Conservation (phyloP, 2,888 invertebrate genomes). For the Chironomus tentans region DNA sequence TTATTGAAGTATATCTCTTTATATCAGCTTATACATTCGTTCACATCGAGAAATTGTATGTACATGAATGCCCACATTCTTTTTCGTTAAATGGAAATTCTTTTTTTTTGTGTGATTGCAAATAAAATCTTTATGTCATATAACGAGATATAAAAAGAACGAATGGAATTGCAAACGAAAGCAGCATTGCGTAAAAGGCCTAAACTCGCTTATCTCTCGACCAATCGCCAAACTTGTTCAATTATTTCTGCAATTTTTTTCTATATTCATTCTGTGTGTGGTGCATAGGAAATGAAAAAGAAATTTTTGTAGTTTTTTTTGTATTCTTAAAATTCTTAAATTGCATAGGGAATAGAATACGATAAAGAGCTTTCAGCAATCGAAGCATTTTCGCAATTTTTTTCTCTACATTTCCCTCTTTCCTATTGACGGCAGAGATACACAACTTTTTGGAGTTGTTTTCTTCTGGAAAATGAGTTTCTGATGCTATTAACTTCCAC, state of each 20-base stretch:
- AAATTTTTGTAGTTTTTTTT: neutral
- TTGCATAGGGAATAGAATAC: neutral
- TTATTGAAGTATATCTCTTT: neutral
- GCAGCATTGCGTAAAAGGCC: slow-evolving; percentile 10
- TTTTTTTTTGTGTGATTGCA: neutral
- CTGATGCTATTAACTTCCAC: too few species aligned
- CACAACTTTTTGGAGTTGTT: too few species aligned
- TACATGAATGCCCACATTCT: neutral
- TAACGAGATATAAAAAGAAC: neutral
- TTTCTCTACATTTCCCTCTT: neutral
- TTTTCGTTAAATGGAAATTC: neutral
- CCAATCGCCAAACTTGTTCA: slow-evolving; percentile 20
- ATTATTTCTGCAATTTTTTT: slow-evolving; percentile 9
- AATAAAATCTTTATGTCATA: neutral
- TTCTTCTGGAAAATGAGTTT: too few species aligned
- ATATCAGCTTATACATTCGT: neutral
- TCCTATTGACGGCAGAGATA: neutral
- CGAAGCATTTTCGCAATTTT: slow-evolving; percentile 1
- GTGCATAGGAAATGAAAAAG: neutral
- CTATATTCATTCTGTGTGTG: neutral
- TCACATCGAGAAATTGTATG: neutral
- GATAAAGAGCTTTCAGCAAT: slow-evolving; percentile 10
- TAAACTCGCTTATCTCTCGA: slow-evolving; percentile 4
- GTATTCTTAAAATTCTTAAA: neutral
- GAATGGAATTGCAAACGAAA: neutral